Evolutionary conservation across 2,113 vertebrate genomes (phyloP), one percentile per base, ranked within the genome.

Genomic region (Nothobranchius furzeri): DNA sequence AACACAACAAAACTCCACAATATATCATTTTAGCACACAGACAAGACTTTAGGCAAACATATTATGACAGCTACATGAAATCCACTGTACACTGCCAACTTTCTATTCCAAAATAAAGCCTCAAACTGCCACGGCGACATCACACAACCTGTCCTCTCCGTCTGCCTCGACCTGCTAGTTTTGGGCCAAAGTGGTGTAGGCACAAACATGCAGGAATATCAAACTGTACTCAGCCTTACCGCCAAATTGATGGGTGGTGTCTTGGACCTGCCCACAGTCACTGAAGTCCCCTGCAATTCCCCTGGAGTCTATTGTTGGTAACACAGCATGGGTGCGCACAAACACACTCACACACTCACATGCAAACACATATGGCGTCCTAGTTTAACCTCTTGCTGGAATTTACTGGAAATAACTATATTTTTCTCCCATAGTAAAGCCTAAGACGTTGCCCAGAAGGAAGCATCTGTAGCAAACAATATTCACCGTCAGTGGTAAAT

Each of bases 241-340:
- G 84, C 90, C 89, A 91, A 91, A 91, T 91, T 91, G 90, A 91
- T 91, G 90, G 90, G 90, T 91, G 90, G 90, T 90, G 90, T 91
- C 90, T 90, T 87, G 78, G 87, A 86, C 88, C 89, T 84, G 83
- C 89, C 90, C 89, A 89, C 89, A 91, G 87, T 81, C 87, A 89
- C 85, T 87, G 84, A 90, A 90, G 89, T 91, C 87, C 90, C 89
- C 90, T 91, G 87, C 90, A 91, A 90, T 91, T 91, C 87, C 87
- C 83, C 87, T 80, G 68, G 40, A 91, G 81, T 90, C 90, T 91
- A 90, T 90, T 90, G 90, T 90, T 89, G 87, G 89, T 83, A 89
- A 88, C 88, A 88, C 82, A 84, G 76, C 84, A 82, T 75, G 51
- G 48, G 68, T 55, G 74, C 59, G 65, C 52, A 71, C 77, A 76